phyloP scores from a whole-genome alignment of 1,140 invertebrate species.

The Drosophila quadrilineata region DNA sequence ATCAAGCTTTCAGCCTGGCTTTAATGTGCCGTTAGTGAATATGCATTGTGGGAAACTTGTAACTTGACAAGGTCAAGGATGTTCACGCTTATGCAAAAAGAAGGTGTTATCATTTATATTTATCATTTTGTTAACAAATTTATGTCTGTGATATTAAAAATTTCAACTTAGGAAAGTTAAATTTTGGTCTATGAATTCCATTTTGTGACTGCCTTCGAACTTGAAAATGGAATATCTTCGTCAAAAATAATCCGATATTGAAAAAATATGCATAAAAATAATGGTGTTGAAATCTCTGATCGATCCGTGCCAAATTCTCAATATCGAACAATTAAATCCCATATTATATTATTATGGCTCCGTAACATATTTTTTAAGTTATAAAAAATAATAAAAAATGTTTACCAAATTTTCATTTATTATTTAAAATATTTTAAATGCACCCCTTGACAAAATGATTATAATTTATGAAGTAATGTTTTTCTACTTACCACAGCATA shows the following conservation, averaged over 20 bases:
- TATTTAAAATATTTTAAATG: background rate
- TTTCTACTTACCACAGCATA: conserved; percentile 53
- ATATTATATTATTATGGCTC: background rate
- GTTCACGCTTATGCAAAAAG: conserved; percentile 15
- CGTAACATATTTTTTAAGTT: too few species aligned
- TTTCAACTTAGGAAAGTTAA: conserved; percentile 4
- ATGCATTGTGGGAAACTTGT: conserved; percentile 57
- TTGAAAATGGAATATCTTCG: too few species aligned
- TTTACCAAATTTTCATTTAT: background rate
- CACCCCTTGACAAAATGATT: too few species aligned
- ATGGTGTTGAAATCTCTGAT: too few species aligned
- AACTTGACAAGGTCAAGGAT: conserved; percentile 64
- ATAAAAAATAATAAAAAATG: background rate
- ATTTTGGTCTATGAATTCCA: too few species aligned
- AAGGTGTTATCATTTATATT: conserved; percentile 5
- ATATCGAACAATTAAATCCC: too few species aligned
- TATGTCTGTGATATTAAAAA: background rate
- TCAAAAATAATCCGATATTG: too few species aligned
- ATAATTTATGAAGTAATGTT: background rate
- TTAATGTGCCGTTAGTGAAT: conserved; percentile 38
- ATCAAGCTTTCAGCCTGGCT: conserved; percentile 10
- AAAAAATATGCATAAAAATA: too few species aligned
- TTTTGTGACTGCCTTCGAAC: too few species aligned
- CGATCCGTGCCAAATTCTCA: too few species aligned
- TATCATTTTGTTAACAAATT: conserved; percentile 5